Evolutionary conservation across 2,888 invertebrate genomes (phyloP).

Genomic region (Noctua pronuba): DNA sequence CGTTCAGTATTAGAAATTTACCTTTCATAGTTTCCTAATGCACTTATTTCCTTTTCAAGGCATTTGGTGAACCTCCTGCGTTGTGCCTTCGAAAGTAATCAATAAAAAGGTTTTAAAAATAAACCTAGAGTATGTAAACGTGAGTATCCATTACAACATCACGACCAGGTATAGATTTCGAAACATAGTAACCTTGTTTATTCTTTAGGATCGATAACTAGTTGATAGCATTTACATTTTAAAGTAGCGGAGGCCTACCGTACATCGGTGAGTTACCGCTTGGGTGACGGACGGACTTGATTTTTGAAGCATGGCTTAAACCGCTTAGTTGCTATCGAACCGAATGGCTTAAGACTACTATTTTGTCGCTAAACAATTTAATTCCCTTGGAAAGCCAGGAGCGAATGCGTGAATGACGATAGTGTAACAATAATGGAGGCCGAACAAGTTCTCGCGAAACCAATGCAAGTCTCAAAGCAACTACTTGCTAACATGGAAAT

Average conservation of each 20-base stretch:
- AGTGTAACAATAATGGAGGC: too few species aligned
- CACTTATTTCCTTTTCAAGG: slow-evolving; percentile 2
- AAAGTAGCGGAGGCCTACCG: not conserved
- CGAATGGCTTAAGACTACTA: not conserved
- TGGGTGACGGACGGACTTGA: not conserved
- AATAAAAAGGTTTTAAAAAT: not conserved
- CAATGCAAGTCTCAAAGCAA: not conserved
- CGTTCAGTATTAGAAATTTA: not conserved
- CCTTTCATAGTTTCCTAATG: not conserved
- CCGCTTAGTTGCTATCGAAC: not conserved
- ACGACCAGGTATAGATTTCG: not conserved
- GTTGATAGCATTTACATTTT: slow-evolving; percentile 17
- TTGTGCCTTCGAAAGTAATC: not conserved
- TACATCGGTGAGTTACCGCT: not conserved
- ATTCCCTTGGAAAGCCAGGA: not conserved
- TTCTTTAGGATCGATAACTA: slow-evolving; percentile 2
- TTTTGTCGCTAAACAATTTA: too few species aligned
- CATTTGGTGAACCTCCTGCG: not conserved
- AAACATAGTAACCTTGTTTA: not conserved
- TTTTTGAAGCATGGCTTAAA: not conserved
- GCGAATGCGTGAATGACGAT: not conserved
- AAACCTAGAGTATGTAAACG: not conserved
- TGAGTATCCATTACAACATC: not conserved
- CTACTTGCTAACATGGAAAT: not conserved
- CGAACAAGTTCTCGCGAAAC: not conserved